A percentile compares a stretch with the other conserved stretches of the same genome.
Conservation (phyloP, 2,797 vertebrate genomes). For the Chelonia mydas region DNA sequence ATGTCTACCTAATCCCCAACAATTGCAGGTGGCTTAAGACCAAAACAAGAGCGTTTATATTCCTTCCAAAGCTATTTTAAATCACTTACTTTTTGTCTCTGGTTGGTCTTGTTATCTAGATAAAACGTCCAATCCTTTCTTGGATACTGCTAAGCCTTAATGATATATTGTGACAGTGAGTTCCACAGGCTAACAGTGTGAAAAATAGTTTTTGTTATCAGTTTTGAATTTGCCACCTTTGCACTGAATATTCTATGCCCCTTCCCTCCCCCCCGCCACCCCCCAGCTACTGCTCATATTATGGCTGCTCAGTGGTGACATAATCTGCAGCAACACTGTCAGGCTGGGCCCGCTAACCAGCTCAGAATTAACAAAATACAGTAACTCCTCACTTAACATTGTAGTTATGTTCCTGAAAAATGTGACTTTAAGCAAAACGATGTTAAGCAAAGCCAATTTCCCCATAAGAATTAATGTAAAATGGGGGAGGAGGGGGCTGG, state of each 20-base stretch:
- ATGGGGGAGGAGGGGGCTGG: no score
- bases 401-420: no score
- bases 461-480: no score
- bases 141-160: slow-evolving; percentile 17
- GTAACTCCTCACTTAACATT: no score
- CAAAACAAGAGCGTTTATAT: slow-evolving; percentile 38
- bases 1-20: slow-evolving; percentile 39
- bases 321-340: slow-evolving; percentile 44
- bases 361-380: slow-evolving; percentile 43
- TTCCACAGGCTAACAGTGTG: slow-evolving; percentile 20
- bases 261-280: no score
- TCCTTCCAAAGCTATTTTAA: slow-evolving; percentile 39
- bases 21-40: slow-evolving; percentile 52
- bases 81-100: slow-evolving; percentile 25
- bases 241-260: neutral
- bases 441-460: no score
- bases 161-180: slow-evolving; percentile 11
- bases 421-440: no score
- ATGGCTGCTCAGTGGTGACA: slow-evolving; percentile 13
- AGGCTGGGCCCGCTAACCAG: neutral
- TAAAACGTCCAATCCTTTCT: neutral
- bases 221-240: slow-evolving; percentile 22
- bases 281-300: neutral
- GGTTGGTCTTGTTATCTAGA: slow-evolving; percentile 37
- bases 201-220: slow-evolving; percentile 5